Percentiles rank a stretch among this genome's conserved stretches.
Evolutionary conservation across 2,797 vertebrate species (phyloP).

Genomic region (Rhodeus uyekii): DNA sequence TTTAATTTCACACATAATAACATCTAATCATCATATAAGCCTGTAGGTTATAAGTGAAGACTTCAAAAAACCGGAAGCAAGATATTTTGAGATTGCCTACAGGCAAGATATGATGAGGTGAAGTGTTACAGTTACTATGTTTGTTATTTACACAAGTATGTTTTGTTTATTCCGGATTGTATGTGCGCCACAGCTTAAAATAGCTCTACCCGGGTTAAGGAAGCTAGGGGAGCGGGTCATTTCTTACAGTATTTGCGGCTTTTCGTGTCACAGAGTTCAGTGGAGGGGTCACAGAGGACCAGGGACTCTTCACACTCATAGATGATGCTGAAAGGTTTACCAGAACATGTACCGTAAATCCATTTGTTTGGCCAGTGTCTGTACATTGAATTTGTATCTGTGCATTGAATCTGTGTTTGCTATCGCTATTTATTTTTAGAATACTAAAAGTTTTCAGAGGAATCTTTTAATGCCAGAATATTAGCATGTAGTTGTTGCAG

Average conservation of each 20-base stretch:
- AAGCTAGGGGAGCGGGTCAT: conserved; percentile 9
- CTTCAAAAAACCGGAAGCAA: background rate
- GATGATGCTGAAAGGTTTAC: conserved; percentile 8
- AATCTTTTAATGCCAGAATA: conserved; percentile 42
- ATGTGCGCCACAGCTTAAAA: conserved; percentile 25
- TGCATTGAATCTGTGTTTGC: background rate
- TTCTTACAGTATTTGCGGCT: conserved; percentile 36
- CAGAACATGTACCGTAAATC: background rate
- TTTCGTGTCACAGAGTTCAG: conserved; percentile 38
- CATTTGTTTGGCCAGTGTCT: too few relatives aligned
- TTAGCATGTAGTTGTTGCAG: conserved; percentile 62
- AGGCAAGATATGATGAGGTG: background rate
- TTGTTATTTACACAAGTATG: conserved; percentile 14
- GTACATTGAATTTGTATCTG: background rate
- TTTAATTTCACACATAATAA: background rate
- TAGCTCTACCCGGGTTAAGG: conserved; percentile 21
- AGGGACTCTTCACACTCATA: conserved; percentile 15
- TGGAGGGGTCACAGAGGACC: conserved; percentile 22
- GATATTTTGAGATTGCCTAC: background rate
- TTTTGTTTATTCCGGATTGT: conserved; percentile 14
- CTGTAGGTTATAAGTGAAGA: background rate
- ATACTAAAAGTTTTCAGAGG: background rate
- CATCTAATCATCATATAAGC: background rate
- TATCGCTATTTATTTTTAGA: background rate
- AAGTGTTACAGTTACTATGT: conserved; percentile 4